Percentiles rank a stretch among this genome's conserved stretches.
phyloP scores from a whole-genome alignment of 2,797 vertebrate species.

The Mus caroli region DNA sequence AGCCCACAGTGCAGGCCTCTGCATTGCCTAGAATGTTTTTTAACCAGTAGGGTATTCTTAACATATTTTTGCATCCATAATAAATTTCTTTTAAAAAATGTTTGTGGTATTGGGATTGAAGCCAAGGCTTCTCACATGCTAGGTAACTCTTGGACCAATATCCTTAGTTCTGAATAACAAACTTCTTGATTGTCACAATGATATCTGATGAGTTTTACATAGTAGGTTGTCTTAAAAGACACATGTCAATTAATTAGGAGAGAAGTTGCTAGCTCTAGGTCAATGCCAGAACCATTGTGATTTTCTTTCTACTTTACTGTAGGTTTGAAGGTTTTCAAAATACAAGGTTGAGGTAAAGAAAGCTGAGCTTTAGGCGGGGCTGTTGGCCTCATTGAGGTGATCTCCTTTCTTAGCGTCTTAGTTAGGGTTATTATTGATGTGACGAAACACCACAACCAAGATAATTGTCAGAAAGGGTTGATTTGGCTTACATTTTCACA shows the following conservation, averaged over 20 bases:
- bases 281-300: background rate
- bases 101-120: background rate
- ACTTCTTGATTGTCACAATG: background rate
- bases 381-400: background rate
- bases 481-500: background rate
- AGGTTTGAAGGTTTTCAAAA: slow-evolving; percentile 22
- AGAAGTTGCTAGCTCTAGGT: background rate
- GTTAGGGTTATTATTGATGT: background rate
- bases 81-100: background rate
- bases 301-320: slow-evolving; percentile 7
- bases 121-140: background rate
- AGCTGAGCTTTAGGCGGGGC: background rate
- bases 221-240: background rate
- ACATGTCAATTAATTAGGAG: background rate
- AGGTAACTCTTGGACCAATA: background rate
- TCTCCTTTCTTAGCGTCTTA: background rate
- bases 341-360: background rate
- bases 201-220: background rate
- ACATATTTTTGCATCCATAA: background rate
- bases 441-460: background rate
- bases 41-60: background rate
- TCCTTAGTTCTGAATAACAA: background rate
- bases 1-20: background rate
- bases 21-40: background rate
- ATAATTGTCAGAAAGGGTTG: background rate